Evolutionary conservation across 35 echinoderm and acorn worm genomes (phyloP).

Genomic region (Eucidaris tribuloides): DNA sequence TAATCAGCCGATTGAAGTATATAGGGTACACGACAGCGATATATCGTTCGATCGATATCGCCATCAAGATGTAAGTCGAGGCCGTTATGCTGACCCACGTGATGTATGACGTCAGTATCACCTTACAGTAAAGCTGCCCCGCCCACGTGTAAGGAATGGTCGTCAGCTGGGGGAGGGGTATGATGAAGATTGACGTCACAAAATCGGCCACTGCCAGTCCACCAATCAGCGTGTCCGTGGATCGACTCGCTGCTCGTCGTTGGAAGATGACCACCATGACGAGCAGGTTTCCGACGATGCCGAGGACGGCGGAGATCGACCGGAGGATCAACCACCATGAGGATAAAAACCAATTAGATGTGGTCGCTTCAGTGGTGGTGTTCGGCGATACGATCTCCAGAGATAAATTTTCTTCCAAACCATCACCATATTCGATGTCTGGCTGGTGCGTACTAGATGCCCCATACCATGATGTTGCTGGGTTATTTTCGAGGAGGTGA

Average conservation of each 20-base stretch:
- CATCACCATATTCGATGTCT: no score
- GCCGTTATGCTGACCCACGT: background rate
- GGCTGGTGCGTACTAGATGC: no score
- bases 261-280: background rate
- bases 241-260: background rate
- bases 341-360: no score
- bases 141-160: background rate
- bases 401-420: no score
- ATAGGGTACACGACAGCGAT: background rate
- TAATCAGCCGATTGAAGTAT: background rate
- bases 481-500: no score
- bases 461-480: no score
- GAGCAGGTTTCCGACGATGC: background rate
- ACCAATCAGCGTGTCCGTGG: background rate
- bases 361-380: no score
- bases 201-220: background rate
- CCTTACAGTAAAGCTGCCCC: background rate
- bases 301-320: background rate
- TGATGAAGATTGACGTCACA: background rate
- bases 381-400: no score
- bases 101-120: background rate
- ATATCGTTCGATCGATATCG: background rate
- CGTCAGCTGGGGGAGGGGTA: background rate
- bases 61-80: background rate
- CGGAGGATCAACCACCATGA: background rate